These are phyloP conservation scores for Origma solitaria DNA, from an alignment of 2,113 vertebrate genomes.

Conservation along the genomic window DNA sequence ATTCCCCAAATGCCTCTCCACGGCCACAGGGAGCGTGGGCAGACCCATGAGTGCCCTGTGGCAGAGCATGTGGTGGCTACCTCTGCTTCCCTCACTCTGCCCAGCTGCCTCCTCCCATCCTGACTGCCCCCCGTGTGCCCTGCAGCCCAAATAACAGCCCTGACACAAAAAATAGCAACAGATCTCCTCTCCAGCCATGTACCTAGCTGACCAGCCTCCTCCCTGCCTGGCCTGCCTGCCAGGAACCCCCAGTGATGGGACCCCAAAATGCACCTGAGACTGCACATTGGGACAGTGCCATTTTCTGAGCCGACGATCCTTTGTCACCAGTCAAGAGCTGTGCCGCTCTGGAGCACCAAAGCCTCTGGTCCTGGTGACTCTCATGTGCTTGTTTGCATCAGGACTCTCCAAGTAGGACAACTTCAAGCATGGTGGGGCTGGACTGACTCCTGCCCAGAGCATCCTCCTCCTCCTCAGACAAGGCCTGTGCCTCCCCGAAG, in stretches of 20 bases:
- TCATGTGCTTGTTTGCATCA: background rate
- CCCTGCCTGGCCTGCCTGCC: background rate
- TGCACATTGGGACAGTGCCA: background rate
- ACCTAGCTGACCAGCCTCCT: background rate
- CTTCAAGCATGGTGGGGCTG: background rate
- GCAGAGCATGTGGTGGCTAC: background rate
- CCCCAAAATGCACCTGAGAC: background rate
- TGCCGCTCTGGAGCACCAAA: background rate
- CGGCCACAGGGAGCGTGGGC: background rate
- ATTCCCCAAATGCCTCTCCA: background rate
- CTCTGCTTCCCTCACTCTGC: background rate
- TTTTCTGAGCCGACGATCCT: accelerated
- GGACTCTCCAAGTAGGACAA: background rate
- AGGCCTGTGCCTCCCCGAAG: background rate
- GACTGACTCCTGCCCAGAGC: background rate
- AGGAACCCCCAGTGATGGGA: accelerated
- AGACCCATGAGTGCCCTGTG: no score
- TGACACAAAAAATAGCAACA: background rate
- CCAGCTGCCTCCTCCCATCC: background rate
- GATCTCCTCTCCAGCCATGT: background rate
- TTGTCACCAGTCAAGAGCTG: accelerated
- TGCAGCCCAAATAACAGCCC: background rate
- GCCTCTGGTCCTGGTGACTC: accelerated
- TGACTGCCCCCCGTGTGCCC: background rate
- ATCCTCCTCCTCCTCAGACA: background rate